Evolutionary conservation across 2,797 vertebrate genomes (phyloP), one percentile per base, ranked within the genome.

Genomic region (Sparidentex hasta): DNA sequence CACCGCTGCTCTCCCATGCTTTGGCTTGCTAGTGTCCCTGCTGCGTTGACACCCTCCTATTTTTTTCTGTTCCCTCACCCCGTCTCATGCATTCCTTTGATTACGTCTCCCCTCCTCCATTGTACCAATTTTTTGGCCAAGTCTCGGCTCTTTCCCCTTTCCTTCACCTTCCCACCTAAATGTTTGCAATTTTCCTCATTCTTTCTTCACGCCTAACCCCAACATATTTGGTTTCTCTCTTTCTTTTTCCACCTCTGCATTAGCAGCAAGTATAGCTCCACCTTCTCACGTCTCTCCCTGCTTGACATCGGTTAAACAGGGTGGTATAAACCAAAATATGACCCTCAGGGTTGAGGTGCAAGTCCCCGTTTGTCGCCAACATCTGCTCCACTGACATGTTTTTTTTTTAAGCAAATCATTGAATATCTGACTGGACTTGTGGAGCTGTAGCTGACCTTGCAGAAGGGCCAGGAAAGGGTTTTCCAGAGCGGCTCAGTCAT

Each of bases 21-120:
- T 71, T 59, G 71, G 78, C 80, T 73, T 48, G 59, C 62, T 56
- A 51, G 68, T 66, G 84, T 87, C 83, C 83, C 79, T 67, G 68
- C 82, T 84, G 74, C 69, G 70, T 71, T 38, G 29, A 82, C 80
- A 83, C 80, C 74, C 51, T 80, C 51, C 70, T 69, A 38, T 38
- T 56, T 29, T 29, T 25, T 50, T 65, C 29, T 75, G 23, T 1
- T 20, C 54, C 67, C 29, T 17, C 21, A 46, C 62, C 56, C 59
- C 20, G 59, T 74, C 46, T 68, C 81, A 56, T 29, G 11, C 58
- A 78, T 81, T 79, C 55, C 61, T 72, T 9, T 12, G 23, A 12
- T 69, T 72, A 76, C 52, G 41, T 77, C 57, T 29, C 21, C 54
- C 74, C n/a, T 54, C 14, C 41, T 69, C 47, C 38, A 21, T 61